A percentile compares a stretch with the other conserved stretches of the same genome.
phyloP scores from a whole-genome alignment of 2,113 vertebrate species.

The Chaenogobius annularis region DNA sequence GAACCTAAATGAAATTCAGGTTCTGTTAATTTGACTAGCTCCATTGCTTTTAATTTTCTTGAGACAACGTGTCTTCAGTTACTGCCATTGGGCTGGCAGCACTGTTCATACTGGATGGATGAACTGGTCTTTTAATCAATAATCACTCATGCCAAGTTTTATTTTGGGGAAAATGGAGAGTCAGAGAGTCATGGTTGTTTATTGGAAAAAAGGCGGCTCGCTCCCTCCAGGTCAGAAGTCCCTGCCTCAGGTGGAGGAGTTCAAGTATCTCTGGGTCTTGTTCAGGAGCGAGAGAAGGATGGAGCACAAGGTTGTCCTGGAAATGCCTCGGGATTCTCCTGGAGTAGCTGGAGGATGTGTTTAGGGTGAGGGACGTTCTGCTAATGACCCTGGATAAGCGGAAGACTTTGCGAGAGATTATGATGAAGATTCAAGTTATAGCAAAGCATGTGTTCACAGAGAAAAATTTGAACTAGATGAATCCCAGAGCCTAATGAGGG shows the following conservation, averaged over 20 bases:
- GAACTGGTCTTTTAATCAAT: neutral
- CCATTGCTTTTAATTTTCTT: conserved; percentile 6
- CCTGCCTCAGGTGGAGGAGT: neutral
- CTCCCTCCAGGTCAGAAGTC: too few species aligned
- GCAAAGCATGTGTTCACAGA: neutral
- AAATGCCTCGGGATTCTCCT: too few species aligned
- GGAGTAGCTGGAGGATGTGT: too few species aligned
- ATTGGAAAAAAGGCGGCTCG: too few species aligned
- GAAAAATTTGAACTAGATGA: neutral
- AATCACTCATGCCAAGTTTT: neutral
- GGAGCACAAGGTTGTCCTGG: too few species aligned
- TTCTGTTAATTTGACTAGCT: conserved; percentile 5
- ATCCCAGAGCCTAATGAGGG: neutral
- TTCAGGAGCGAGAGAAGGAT: too few species aligned
- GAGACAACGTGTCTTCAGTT: conserved; percentile 3
- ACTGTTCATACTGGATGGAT: neutral
- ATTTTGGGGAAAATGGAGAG: neutral
- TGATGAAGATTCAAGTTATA: neutral
- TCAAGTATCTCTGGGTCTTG: neutral
- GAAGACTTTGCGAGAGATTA: neutral
- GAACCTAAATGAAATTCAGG: conserved; percentile 8
- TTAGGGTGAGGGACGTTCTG: neutral
- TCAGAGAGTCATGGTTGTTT: neutral
- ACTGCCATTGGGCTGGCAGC: neutral
- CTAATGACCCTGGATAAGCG: too few species aligned